Percentiles rank a stretch among this genome's conserved stretches.
phyloP scores from a whole-genome alignment of 1,140 invertebrate species.

The Archivesica marissinica region DNA sequence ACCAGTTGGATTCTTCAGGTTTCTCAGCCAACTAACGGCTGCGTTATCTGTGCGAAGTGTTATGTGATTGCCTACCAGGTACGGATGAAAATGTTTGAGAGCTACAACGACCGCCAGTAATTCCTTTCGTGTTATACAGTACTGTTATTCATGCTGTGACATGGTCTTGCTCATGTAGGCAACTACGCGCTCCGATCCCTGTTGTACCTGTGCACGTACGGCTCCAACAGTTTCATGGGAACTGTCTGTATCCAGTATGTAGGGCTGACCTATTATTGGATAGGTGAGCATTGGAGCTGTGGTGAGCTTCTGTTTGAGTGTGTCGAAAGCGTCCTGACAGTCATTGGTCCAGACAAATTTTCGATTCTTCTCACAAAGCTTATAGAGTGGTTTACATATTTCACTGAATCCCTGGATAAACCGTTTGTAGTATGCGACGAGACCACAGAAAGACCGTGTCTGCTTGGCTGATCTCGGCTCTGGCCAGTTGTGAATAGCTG shows the following conservation, averaged over 20 bases:
- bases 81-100: constrained; percentile 63
- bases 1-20: constrained; percentile 36
- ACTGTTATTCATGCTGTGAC: constrained; percentile 83
- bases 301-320: background rate
- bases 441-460: background rate
- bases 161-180: constrained; percentile 65
- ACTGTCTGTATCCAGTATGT: constrained; percentile 67
- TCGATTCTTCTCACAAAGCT: background rate
- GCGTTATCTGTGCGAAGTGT: constrained; percentile 65
- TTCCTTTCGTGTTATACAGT: constrained; percentile 74
- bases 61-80: constrained; percentile 63
- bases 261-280: background rate
- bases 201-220: constrained; percentile 71
- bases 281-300: background rate
- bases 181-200: constrained; percentile 63
- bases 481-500: background rate
- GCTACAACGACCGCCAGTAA: constrained; percentile 61
- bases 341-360: background rate
- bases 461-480: too few relatives aligned
- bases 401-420: too few relatives aligned
- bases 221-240: constrained; percentile 68
- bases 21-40: constrained; percentile 66
- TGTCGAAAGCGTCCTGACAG: background rate
- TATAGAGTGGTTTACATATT: background rate
- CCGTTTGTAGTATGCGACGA: background rate